phyloP scores from a whole-genome alignment of 1,140 invertebrate species.

The Apis dorsata region DNA sequence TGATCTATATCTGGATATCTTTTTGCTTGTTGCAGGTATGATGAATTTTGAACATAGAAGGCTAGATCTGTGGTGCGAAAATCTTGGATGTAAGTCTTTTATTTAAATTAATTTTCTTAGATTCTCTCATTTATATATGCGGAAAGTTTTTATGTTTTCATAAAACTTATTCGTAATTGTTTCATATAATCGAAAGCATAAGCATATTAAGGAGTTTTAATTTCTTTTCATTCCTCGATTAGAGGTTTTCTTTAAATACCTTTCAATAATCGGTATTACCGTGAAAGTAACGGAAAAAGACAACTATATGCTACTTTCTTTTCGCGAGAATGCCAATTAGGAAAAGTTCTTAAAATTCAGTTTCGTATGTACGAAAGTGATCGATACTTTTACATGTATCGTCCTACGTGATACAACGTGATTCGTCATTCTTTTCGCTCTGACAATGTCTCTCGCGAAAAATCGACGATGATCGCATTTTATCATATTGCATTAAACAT shows the following conservation, averaged over 20 bases:
- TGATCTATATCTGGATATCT: not conserved
- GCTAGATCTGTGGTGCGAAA: not conserved
- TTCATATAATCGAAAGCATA: not conserved
- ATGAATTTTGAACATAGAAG: not conserved
- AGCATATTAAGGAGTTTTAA: too few relatives aligned
- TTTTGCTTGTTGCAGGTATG: slow-evolving; percentile 23
- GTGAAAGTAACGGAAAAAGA: slow-evolving; percentile 20
- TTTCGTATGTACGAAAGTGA: not conserved
- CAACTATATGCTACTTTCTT: slow-evolving; percentile 12
- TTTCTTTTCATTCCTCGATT: not conserved
- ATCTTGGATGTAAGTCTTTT: not conserved
- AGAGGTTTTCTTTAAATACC: too few relatives aligned
- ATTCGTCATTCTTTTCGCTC: not conserved
- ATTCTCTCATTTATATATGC: not conserved
- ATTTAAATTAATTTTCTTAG: not conserved
- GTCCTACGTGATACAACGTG: not conserved
- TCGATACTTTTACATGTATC: not conserved
- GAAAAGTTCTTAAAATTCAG: slow-evolving; percentile 3
- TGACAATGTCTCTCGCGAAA: not conserved
- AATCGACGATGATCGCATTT: not conserved
- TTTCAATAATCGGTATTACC: slow-evolving; percentile 17
- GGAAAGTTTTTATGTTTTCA: too few relatives aligned
- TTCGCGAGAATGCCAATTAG: not conserved
- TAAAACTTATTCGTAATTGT: too few relatives aligned
- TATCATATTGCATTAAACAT: slow-evolving; percentile 10